Conservation (phyloP, 2,113 vertebrate genomes). For the Apodemus sylvaticus region DNA sequence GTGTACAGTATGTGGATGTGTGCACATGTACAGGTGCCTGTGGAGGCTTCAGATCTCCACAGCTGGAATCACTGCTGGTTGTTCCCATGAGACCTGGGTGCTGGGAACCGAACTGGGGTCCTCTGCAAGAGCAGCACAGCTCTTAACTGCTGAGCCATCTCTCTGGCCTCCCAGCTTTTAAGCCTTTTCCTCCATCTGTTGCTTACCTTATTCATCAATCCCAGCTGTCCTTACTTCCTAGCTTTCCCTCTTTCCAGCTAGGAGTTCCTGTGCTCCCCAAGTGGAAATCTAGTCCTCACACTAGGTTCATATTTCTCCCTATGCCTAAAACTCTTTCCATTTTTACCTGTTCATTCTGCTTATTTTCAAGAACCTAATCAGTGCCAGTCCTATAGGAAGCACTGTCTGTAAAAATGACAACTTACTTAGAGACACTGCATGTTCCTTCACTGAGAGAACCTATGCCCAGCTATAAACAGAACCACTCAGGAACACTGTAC, state of each 20-base stretch:
- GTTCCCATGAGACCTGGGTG: background rate
- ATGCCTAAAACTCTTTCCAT: background rate
- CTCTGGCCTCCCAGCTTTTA: too few relatives aligned
- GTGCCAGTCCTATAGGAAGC: background rate
- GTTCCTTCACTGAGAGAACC: slow-evolving; percentile 15
- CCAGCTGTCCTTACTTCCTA: background rate
- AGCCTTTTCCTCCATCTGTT: background rate
- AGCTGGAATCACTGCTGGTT: background rate
- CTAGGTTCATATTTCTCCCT: background rate
- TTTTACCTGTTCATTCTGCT: background rate
- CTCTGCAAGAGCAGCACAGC: background rate
- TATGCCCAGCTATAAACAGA: background rate
- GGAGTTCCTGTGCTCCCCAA: background rate
- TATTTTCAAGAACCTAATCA: slow-evolving; percentile 8
- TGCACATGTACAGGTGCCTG: background rate
- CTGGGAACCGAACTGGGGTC: background rate
- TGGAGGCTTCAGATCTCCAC: background rate
- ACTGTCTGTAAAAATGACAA: background rate
- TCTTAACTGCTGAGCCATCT: background rate
- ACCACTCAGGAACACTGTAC: background rate
- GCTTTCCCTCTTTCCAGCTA: background rate
- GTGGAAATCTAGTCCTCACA: background rate
- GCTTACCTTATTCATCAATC: background rate
- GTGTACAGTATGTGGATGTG: background rate
- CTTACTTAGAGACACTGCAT: background rate